Percentiles rank a stretch among this genome's conserved stretches.
Conservation (phyloP, 2,888 invertebrate genomes). For the Leucophenga montana region DNA sequence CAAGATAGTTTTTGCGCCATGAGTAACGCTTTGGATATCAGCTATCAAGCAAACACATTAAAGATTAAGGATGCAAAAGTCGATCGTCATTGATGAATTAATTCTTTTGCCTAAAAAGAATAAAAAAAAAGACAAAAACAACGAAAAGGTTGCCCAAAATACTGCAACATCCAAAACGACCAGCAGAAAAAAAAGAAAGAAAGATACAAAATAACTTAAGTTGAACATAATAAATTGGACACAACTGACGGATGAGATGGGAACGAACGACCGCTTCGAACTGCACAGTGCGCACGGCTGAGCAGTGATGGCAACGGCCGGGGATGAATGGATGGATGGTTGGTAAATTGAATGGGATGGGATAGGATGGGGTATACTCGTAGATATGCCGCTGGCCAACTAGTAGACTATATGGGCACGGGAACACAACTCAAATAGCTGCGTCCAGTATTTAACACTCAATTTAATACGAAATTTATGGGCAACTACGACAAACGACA, state of each 20-base stretch:
- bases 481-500: constrained; percentile 39
- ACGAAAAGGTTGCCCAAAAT: not conserved
- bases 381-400: constrained; percentile 31
- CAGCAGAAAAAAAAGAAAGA: not conserved
- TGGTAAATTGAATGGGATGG: not conserved
- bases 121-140: constrained; percentile 37
- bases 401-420: constrained; percentile 1
- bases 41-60: not conserved
- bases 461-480: constrained; percentile 66
- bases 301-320: constrained; percentile 6
- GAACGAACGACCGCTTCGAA: constrained; percentile 1
- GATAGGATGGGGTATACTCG: not conserved
- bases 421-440: constrained; percentile 13
- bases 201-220: constrained; percentile 34
- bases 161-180: not conserved
- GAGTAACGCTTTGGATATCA: not conserved
- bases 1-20: no score
- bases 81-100: not conserved
- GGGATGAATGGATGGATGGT: not conserved
- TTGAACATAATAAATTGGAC: constrained; percentile 61
- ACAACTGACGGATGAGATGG: constrained; percentile 56
- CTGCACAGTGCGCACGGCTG: constrained; percentile 14
- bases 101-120: constrained; percentile 27
- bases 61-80: not conserved
- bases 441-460: constrained; percentile 64